Conservation (phyloP, 1,140 invertebrate genomes). For the Brevipalpus yothersi region DNA sequence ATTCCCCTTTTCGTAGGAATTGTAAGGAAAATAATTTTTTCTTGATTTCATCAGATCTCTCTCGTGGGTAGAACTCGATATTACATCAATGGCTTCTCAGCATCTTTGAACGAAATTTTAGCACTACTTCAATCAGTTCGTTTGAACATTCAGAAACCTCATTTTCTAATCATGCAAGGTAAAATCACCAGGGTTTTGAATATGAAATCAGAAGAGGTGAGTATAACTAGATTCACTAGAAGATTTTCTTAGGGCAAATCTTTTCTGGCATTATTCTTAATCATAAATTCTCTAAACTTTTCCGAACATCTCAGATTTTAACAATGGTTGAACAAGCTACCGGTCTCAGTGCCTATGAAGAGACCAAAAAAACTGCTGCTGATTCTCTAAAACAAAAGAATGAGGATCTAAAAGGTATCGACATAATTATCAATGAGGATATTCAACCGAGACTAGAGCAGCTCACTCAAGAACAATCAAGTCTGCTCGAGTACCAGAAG, state of each 20-base stretch:
- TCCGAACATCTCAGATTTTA: constrained; percentile 40
- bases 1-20: not conserved
- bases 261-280: not conserved
- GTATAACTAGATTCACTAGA: not conserved
- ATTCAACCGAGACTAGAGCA: constrained; percentile 64
- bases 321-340: constrained; percentile 98
- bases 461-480: constrained; percentile 53
- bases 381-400: constrained; percentile 86
- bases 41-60: constrained; percentile 20
- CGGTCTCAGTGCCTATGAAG: constrained; percentile 90
- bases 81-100: constrained; percentile 73
- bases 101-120: constrained; percentile 62
- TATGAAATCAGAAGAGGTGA: constrained; percentile 88
- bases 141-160: constrained; percentile 95
- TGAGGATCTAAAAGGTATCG: constrained; percentile 60
- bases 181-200: constrained; percentile 96
- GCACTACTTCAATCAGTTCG: constrained; percentile 92
- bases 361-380: constrained; percentile 63
- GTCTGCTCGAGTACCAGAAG: constrained; percentile 70
- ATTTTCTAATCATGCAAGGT: constrained; percentile 99
- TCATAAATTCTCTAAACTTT: not conserved
- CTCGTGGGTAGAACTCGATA: constrained; percentile 50
- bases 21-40: not conserved
- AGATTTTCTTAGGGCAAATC: no score
- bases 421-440: constrained; percentile 52